Evolutionary conservation across 2,888 invertebrate species (phyloP).

Genomic region (Esperia sulphurella): DNA sequence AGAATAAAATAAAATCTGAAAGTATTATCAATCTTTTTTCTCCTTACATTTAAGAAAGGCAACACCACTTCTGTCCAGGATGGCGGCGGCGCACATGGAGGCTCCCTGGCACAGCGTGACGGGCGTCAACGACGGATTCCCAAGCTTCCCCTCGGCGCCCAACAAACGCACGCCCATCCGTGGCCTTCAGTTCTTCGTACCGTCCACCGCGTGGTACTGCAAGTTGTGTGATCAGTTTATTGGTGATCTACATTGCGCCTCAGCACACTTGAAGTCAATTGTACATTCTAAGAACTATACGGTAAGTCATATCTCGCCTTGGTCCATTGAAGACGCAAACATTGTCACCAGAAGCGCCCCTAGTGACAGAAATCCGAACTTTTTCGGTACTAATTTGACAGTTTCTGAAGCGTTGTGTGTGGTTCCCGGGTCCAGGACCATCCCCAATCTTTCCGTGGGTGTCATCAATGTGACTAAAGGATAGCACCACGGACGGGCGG

Average conservation of each 20-base stretch:
- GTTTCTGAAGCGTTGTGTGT: too few relatives aligned
- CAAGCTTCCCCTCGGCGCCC: constrained; percentile 84
- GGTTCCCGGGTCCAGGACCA: too few relatives aligned
- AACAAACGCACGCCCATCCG: constrained; percentile 90
- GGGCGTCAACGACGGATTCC: constrained; percentile 82
- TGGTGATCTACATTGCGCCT: constrained; percentile 93
- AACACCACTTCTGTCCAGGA: constrained; percentile 32
- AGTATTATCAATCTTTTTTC: not conserved
- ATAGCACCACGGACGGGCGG: too few relatives aligned
- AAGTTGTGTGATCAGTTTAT: constrained; percentile 93
- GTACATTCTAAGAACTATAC: constrained; percentile 89
- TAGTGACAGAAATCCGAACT: too few relatives aligned
- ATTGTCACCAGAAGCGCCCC: too few relatives aligned
- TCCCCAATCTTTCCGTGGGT: too few relatives aligned
- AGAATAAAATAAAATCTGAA: too few relatives aligned
- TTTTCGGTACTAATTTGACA: too few relatives aligned
- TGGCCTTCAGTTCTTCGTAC: constrained; percentile 92
- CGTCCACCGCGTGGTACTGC: constrained; percentile 94
- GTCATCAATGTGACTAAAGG: too few relatives aligned
- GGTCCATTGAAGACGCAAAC: too few relatives aligned
- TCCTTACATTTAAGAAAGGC: not conserved
- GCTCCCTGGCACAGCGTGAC: constrained; percentile 87
- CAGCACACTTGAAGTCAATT: constrained; percentile 89
- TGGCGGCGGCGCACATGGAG: constrained; percentile 78
- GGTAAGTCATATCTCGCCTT: too few relatives aligned